Evolutionary conservation across 2,797 vertebrate species (phyloP), one percentile per base, ranked within the genome.

Genomic region (Macroramphosus scolopax): DNA sequence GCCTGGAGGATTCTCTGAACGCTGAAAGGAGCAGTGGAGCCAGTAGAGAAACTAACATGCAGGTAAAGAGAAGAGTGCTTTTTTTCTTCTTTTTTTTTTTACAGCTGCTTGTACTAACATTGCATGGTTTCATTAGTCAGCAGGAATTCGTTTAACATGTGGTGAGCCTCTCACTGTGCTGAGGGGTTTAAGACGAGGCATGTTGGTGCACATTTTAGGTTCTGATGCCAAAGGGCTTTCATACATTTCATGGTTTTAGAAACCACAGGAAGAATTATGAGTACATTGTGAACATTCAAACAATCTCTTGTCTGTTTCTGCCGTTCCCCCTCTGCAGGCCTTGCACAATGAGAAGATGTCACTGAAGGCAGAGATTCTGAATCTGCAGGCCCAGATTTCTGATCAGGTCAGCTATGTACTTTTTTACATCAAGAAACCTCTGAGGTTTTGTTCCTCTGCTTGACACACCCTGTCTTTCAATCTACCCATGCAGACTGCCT

Each of bases 1-100:
- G 95, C 80, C 88, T 95, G 63, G 95, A 97, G 81, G 95, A 98
- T 73, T 93, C 95, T 13, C 87, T 98, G 52, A 93, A 93, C 70
- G 92, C 83, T 5, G 94, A 97, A 82, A 90, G 87, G 64, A 93
- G 92, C 86, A 93, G 90, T 44, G 90, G 90, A 39, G 89, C 94
- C 51, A 88, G 85, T 84, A 91, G 92, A 83, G 95, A 97, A 82
- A 93, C 93, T 14, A 93, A 95, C 72, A 93, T 99, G 82, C 96
- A 97, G 94, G 96, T 97, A 89, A 22, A 38, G 42, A 29, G 41
- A 51, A 50, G 17, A 48, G 24, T 0, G 17, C 34, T 39, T 46
- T 16, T n/a, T n/a, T n/a, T n/a, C n/a, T n/a, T n/a, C n/a, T n/a
- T n/a, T n/a, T n/a, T n/a, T n/a, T n/a, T 16, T 52, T 37, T 44